These are phyloP conservation scores for Ornithorhynchus anatinus DNA, from an alignment of 2,113 vertebrate genomes.

Conservation along the genomic window DNA sequence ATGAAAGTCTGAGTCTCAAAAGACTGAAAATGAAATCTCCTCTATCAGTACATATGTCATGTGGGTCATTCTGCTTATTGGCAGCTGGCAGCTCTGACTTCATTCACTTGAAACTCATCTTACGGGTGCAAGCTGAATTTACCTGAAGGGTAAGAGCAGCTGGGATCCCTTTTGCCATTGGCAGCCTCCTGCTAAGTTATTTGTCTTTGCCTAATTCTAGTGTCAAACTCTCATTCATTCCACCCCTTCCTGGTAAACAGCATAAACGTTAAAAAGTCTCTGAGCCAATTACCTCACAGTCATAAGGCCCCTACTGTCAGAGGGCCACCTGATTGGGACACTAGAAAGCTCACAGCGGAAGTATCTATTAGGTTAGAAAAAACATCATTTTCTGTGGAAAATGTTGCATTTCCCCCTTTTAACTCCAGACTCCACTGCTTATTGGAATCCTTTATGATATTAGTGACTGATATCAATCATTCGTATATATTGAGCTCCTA, in stretches of 20 bases:
- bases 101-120: accelerated
- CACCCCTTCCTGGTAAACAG: slow-evolving; percentile 13
- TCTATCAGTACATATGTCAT: not conserved
- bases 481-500: no score
- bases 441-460: slow-evolving; percentile 15
- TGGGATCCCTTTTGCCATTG: not conserved
- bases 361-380: not conserved
- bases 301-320: not conserved
- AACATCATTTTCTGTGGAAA: not conserved
- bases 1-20: not conserved
- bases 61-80: not conserved
- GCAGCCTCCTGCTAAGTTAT: accelerated
- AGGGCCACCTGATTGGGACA: slow-evolving; percentile 25
- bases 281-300: slow-evolving; percentile 14
- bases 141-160: not conserved
- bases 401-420: not conserved
- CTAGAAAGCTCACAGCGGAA: not conserved
- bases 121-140: not conserved
- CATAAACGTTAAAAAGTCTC: not conserved
- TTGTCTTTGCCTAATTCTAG: not conserved
- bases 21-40: not conserved
- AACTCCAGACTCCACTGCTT: not conserved
- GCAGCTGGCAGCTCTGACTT: not conserved
- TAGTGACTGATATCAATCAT: not conserved
- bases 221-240: not conserved